A percentile compares a stretch with the other conserved stretches of the same genome.
Evolutionary conservation across 2,113 vertebrate genomes (phyloP).

Genomic region (Chaetura pelagica): DNA sequence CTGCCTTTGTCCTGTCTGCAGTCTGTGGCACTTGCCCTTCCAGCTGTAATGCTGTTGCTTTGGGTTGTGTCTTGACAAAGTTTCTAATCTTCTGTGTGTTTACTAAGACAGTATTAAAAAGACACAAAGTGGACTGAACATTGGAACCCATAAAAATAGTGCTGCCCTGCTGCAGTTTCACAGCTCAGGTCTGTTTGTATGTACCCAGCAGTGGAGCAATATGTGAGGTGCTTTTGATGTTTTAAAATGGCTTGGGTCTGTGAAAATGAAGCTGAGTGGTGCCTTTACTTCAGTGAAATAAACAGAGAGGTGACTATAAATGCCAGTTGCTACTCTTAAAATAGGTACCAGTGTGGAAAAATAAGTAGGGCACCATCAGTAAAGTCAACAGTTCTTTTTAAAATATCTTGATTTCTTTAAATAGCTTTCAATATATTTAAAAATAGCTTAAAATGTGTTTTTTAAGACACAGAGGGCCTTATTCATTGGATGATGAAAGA

Average conservation of each 20-base stretch:
- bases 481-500: slow-evolving; percentile 25
- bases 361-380: neutral
- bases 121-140: neutral
- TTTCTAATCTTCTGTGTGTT: neutral
- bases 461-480: neutral
- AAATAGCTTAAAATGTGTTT: neutral
- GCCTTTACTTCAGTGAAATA: neutral
- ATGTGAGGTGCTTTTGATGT: neutral
- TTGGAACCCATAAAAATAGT: neutral
- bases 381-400: slow-evolving; percentile 35
- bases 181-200: neutral
- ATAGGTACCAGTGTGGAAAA: slow-evolving; percentile 23
- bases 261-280: neutral
- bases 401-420: slow-evolving; percentile 35
- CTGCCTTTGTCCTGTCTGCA: neutral
- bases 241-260: neutral
- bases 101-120: neutral
- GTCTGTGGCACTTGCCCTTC: neutral
- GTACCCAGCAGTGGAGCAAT: neutral
- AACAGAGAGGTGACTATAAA: slow-evolving; percentile 36
- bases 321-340: neutral
- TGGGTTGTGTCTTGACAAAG: neutral
- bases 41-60: neutral
- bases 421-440: slow-evolving; percentile 17
- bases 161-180: neutral